A percentile compares a stretch with the other conserved stretches of the same genome.
Evolutionary conservation across 1,140 invertebrate species (phyloP).

Genomic region (Drosophila serrata): DNA sequence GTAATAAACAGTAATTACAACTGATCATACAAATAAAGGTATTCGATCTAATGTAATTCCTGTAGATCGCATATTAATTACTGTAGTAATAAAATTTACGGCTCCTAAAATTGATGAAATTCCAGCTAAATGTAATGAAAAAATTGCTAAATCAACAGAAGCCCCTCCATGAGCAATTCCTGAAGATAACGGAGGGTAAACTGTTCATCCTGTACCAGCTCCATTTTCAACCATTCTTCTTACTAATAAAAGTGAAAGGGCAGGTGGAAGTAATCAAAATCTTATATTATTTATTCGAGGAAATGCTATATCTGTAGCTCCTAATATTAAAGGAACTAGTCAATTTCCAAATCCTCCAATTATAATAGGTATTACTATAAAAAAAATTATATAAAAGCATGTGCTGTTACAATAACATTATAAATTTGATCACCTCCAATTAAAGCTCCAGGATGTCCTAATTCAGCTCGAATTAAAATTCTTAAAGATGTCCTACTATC

Average conservation of each 20-base stretch:
- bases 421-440: slow-evolving; percentile 90
- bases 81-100: slow-evolving; percentile 89
- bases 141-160: slow-evolving; percentile 89
- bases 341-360: slow-evolving; percentile 93
- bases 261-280: slow-evolving; percentile 90
- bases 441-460: slow-evolving; percentile 87
- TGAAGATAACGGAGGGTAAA: slow-evolving; percentile 89
- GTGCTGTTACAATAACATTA: slow-evolving; percentile 90
- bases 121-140: slow-evolving; percentile 89
- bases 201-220: slow-evolving; percentile 89
- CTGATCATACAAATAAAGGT: slow-evolving; percentile 89
- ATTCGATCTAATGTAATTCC: slow-evolving; percentile 86
- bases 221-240: slow-evolving; percentile 88
- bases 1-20: slow-evolving; percentile 89
- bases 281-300: slow-evolving; percentile 93
- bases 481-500: slow-evolving; percentile 89
- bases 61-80: slow-evolving; percentile 87
- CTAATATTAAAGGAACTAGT: slow-evolving; percentile 90
- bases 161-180: slow-evolving; percentile 87
- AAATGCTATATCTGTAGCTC: slow-evolving; percentile 91
- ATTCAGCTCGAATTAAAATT: slow-evolving; percentile 89
- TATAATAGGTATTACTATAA: slow-evolving; percentile 92
- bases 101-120: slow-evolving; percentile 89
- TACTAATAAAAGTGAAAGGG: slow-evolving; percentile 87
- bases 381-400: slow-evolving; percentile 93